Base-by-base conservation (phyloP, 1,140 invertebrate genomes). In the Stenopsyche tienmushanensis region DNA sequence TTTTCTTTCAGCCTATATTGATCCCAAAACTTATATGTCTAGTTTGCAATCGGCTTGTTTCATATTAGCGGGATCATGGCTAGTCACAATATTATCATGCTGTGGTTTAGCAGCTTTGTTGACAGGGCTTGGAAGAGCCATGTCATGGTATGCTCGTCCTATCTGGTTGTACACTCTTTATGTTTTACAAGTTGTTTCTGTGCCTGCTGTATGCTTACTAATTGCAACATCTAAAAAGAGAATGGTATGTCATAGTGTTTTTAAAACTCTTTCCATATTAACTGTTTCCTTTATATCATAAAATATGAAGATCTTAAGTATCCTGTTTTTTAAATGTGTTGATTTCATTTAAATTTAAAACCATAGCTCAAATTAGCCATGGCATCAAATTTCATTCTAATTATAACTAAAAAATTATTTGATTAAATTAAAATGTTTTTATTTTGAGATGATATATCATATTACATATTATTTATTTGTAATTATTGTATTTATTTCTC, bases 141-240 rank as follows among this genome's bases (percentile, higher is more conserved):
- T 87, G 86, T 83, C 85, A 69, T 88, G 87, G 87, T 88, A 84
- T 71, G 80, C 83, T n/a, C 78, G 83, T 68, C 86, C 86, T 9
- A 15, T 49, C 0, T 86, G 86, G 84, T 69, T 86, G 34, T 83
- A 86, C 72, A 86, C 87, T 69, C 62, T 78, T 57, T 75, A 79
- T 75, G 73, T 77, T 62, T 72, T 75, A 69, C 85, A 72, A 87
- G 86, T 85, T 87, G 83, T 72, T 78, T 83, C 23, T 77, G 82
- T 71, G 83, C 86, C 69, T 9, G 45, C 1, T 85, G 85, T 84
- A 68, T 86, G 50, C 34, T 47, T 68, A 20, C 62, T 71, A 26
- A 50, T 57, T 5, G 66, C 52, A 53, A 65, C 66, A n/a, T 23
- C 69, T 7, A 66, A 65, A 39, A 57, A 67, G 21, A 65, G 69